Percentiles rank a stretch among this genome's conserved stretches.
phyloP scores from a whole-genome alignment of 2,797 vertebrate species.

The Danio kyathit region DNA sequence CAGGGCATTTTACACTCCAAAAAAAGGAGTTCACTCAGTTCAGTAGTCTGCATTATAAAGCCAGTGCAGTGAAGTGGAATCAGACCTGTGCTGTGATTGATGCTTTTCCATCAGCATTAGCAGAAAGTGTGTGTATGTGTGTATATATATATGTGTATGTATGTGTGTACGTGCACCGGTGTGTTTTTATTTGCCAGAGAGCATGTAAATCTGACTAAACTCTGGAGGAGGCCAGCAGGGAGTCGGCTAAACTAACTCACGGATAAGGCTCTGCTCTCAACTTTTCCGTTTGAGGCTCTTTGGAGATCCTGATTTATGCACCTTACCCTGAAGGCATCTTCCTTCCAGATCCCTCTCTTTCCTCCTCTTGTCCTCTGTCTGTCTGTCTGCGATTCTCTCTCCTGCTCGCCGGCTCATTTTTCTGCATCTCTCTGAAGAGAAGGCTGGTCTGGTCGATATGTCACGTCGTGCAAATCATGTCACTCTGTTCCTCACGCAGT shows the following conservation, averaged over 20 bases:
- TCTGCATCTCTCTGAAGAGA: conserved; percentile 18
- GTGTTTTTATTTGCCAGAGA: conserved; percentile 11
- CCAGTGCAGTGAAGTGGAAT: conserved; percentile 8
- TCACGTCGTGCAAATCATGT: conserved; percentile 55
- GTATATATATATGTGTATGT: neutral
- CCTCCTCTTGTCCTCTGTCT: conserved; percentile 9
- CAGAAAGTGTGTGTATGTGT: neutral
- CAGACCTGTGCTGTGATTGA: conserved; percentile 30
- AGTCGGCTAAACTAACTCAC: conserved; percentile 53
- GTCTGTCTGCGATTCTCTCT: conserved; percentile 6
- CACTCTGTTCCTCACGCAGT: conserved; percentile 35
- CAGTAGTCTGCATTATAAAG: neutral
- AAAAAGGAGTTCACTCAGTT: neutral
- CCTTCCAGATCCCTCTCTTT: conserved; percentile 47
- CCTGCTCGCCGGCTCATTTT: conserved; percentile 3
- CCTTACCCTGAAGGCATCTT: conserved; percentile 62
- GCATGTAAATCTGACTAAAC: conserved; percentile 55
- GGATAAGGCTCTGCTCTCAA: conserved; percentile 32
- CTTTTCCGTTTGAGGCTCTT: conserved; percentile 56
- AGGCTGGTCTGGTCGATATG: conserved; percentile 33
- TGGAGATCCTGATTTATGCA: conserved; percentile 69
- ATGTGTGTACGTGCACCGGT: neutral
- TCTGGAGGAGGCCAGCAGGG: conserved; percentile 53
- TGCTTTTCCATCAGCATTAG: conserved; percentile 31
- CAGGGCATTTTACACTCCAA: too few relatives aligned